Percentiles rank a stretch among this genome's conserved stretches.
Conservation (phyloP, 2,113 vertebrate genomes). For the Dromaius novaehollandiae region DNA sequence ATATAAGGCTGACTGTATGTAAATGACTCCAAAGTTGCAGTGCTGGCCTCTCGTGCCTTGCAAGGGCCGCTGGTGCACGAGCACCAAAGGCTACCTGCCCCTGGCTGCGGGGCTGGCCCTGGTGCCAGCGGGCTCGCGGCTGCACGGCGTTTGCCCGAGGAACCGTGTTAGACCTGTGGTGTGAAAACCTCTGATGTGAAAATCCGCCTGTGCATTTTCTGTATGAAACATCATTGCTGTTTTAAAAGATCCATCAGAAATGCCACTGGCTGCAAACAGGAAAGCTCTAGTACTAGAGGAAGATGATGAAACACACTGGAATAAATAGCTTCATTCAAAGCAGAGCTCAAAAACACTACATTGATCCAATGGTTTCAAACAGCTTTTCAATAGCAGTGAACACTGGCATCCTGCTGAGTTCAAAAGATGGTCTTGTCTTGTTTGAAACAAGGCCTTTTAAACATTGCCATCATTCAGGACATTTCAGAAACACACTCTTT, state of each 20-base stretch:
- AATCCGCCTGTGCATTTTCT: neutral
- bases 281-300: constrained; percentile 5
- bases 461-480: constrained; percentile 21
- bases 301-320: constrained; percentile 17
- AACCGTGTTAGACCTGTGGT: neutral
- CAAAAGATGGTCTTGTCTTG: constrained; percentile 70
- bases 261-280: neutral
- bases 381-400: constrained; percentile 43
- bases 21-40: neutral
- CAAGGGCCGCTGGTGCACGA: too few relatives aligned
- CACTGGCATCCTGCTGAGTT: constrained; percentile 43
- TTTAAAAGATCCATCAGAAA: neutral
- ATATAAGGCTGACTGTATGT: neutral
- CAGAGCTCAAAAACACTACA: constrained; percentile 41
- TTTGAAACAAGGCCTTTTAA: constrained; percentile 57
- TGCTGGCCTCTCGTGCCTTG: neutral
- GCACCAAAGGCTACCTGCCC: too few relatives aligned
- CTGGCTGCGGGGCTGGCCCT: neutral
- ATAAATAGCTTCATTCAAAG: constrained; percentile 72
- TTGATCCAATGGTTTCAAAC: constrained; percentile 57
- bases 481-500: constrained; percentile 1
- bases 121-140: neutral
- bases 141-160: neutral
- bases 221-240: neutral
- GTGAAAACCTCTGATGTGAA: neutral